Evolutionary conservation across 1,140 invertebrate genomes (phyloP), one percentile per base, ranked within the genome.

Genomic region (Ganaspis sp.): DNA sequence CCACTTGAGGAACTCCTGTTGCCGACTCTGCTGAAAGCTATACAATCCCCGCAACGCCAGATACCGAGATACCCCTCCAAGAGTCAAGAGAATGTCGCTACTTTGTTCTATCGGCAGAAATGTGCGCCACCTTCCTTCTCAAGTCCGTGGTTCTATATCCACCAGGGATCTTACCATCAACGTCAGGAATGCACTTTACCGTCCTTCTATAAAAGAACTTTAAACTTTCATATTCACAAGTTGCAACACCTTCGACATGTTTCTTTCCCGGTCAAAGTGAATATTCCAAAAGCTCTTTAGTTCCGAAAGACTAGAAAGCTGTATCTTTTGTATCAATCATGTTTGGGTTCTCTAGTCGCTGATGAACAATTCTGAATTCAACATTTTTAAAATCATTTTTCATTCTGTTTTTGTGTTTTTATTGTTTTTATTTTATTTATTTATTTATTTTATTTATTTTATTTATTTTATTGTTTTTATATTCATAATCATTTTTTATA

Each of bases 1-100:
- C 83, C 85, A 86, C 87, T 87, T 87, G 82, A 78, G 76, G 81
- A 86, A 89, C 86, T 87, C 84, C 79, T 84, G 84, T 86, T 86
- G 86, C 85, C 87, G 84, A 87, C 82, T 87, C 83, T 83, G 83
- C 85, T 88, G 83, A 87, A 87, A 81, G 74, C 79, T 80, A 70
- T 78, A 79, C 70, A 72, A 26, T 37, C 29, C 71, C 17, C 11
- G 40, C 37, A 40, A 58, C 74, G 21, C 54, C 37, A 12, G 29
- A 5, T 69, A 49, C 45, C 15, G 12, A 49, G 45, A 49, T 45
- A 45, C 11, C 70, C 53, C 40, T 29, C 37, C 19, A 70, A 34
- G 34, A 54, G 37, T 73, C 38, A 19, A 8, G 12, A 42, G 49
- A 70, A 74, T 54, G 17, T 69, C 72, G 15, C 45, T 58, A 69